phyloP scores from a whole-genome alignment of 2,797 vertebrate genomes.

The Sebastes diaconus region DNA sequence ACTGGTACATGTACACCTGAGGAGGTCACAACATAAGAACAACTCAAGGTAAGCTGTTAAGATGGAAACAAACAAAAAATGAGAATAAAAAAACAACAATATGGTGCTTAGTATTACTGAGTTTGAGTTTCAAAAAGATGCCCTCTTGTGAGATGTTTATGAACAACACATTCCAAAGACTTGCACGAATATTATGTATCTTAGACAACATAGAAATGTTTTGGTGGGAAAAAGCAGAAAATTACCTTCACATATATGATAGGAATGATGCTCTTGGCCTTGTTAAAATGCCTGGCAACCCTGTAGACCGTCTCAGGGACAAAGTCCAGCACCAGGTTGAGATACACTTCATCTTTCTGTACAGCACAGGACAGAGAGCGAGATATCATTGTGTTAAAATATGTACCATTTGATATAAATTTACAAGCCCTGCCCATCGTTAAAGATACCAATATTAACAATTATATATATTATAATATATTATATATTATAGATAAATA shows the following conservation, averaged over 20 bases:
- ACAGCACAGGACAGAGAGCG: neutral
- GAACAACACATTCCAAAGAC: neutral
- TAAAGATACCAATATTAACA: neutral
- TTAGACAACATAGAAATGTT: neutral
- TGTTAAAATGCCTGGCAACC: conserved; percentile 93
- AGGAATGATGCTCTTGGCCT: conserved; percentile 93
- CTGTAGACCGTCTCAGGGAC: conserved; percentile 94
- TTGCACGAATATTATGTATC: too few relatives aligned
- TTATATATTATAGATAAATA: too few relatives aligned
- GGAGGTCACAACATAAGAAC: neutral
- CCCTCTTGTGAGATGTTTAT: neutral
- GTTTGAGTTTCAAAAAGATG: neutral
- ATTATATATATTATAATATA: too few relatives aligned
- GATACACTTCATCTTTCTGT: conserved; percentile 93
- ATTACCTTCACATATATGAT: conserved; percentile 91
- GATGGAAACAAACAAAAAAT: neutral
- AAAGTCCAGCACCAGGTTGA: conserved; percentile 93
- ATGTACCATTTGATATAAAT: neutral
- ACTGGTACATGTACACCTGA: conserved; percentile 92
- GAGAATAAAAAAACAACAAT: neutral
- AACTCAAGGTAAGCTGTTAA: neutral
- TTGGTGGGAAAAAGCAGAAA: neutral
- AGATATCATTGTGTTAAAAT: neutral
- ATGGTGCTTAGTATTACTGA: neutral
- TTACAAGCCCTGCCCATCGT: neutral